phyloP scores from a whole-genome alignment of 2,113 vertebrate genomes.

The Miniopterus natalensis region DNA sequence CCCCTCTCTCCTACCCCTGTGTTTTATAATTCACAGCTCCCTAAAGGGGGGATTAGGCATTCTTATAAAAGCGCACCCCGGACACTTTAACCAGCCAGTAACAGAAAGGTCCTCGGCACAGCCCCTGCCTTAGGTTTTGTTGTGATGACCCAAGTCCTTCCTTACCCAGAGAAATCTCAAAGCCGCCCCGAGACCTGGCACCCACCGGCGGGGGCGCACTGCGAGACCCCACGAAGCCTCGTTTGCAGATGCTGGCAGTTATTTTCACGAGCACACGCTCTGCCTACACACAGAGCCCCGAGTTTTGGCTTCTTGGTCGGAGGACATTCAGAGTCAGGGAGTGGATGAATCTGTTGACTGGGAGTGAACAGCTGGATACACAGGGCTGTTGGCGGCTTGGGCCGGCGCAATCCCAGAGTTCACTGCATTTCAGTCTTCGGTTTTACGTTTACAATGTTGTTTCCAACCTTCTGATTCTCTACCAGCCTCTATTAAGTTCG shows the following conservation, averaged over 20 bases:
- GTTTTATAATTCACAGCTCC: neutral
- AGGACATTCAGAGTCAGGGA: neutral
- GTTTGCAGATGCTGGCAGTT: neutral
- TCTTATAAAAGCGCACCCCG: neutral
- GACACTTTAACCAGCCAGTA: neutral
- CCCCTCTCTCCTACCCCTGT: neutral
- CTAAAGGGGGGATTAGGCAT: neutral
- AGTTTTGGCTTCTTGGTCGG: neutral
- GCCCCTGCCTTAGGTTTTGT: neutral
- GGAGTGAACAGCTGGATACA: neutral
- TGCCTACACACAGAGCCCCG: neutral
- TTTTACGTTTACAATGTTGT: neutral
- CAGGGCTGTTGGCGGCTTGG: neutral
- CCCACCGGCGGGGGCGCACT: neutral
- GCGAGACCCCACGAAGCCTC: neutral
- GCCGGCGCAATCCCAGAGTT: neutral
- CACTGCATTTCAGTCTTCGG: neutral
- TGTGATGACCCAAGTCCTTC: neutral
- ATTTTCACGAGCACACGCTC: neutral
- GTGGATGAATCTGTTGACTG: neutral
- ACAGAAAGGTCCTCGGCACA: neutral
- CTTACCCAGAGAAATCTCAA: neutral
- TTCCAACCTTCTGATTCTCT: neutral
- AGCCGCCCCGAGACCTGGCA: neutral
- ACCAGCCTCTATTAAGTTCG: neutral